Evolutionary conservation across 2,797 vertebrate genomes (phyloP).

Genomic region (Molossus molossus): DNA sequence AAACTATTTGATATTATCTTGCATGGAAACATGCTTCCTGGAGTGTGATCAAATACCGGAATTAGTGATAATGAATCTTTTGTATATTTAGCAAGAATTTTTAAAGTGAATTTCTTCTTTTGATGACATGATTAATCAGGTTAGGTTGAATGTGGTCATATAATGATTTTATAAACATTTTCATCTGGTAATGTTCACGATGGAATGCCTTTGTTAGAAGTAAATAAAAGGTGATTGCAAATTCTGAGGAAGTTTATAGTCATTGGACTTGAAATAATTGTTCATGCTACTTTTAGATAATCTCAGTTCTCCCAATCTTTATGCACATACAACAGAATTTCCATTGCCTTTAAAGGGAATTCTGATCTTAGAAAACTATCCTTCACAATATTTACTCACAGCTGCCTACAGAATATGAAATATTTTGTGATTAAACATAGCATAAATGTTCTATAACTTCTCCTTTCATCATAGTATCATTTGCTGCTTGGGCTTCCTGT

Average conservation of each 20-base stretch:
- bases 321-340: not conserved
- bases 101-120: conserved; percentile 60
- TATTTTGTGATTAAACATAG: not conserved
- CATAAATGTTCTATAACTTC: not conserved
- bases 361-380: conserved; percentile 36
- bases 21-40: conserved; percentile 44
- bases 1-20: conserved; percentile 36
- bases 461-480: not conserved
- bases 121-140: conserved; percentile 44
- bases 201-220: conserved; percentile 45
- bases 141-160: not conserved
- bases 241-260: not conserved
- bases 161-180: conserved; percentile 33
- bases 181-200: not conserved
- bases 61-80: conserved; percentile 57
- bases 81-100: conserved; percentile 31
- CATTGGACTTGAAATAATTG: not conserved
- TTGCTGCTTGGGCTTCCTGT: conserved; percentile 43
- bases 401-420: not conserved
- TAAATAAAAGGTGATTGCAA: not conserved
- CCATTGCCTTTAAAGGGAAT: conserved; percentile 44
- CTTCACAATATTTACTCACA: not conserved
- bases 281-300: not conserved
- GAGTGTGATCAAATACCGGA: conserved; percentile 24
- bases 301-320: not conserved